A percentile compares a stretch with the other conserved stretches of the same genome.
Conservation (phyloP, 2,113 vertebrate genomes). For the Ciconia maguari region DNA sequence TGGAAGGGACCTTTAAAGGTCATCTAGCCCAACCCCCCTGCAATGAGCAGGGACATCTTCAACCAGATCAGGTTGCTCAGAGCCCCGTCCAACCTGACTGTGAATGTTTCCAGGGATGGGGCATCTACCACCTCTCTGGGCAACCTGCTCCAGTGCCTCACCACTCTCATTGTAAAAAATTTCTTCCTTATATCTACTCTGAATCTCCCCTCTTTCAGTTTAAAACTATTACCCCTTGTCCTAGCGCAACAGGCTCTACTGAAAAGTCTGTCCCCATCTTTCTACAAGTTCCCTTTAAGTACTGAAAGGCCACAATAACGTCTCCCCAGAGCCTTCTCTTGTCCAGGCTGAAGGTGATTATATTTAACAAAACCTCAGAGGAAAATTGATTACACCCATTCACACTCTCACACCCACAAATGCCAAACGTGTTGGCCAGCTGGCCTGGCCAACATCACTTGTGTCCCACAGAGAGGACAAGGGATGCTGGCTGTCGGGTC, state of each 20-base stretch:
- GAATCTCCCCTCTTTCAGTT: neutral
- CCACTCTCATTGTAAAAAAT: fast-evolving
- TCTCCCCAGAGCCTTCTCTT: neutral
- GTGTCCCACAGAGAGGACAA: neutral
- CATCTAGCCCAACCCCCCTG: fast-evolving
- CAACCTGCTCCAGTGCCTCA: fast-evolving
- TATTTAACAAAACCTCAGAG: neutral
- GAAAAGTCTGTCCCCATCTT: neutral
- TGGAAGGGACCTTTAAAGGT: neutral
- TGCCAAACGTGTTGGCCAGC: neutral
- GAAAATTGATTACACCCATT: neutral
- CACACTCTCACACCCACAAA: neutral
- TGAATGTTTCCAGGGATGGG: neutral
- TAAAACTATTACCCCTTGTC: neutral
- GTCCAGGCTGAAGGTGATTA: neutral
- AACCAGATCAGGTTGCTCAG: neutral
- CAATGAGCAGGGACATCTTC: fast-evolving
- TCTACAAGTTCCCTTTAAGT: neutral
- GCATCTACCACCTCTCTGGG: neutral
- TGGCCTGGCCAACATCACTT: neutral
- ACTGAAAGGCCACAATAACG: fast-evolving
- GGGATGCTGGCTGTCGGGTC: neutral
- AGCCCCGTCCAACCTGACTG: neutral
- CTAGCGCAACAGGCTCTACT: neutral
- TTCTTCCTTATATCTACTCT: neutral